Percentiles rank a stretch among this genome's conserved stretches.
phyloP scores from a whole-genome alignment of 2,797 vertebrate species.

The Trichosurus vulpecula region DNA sequence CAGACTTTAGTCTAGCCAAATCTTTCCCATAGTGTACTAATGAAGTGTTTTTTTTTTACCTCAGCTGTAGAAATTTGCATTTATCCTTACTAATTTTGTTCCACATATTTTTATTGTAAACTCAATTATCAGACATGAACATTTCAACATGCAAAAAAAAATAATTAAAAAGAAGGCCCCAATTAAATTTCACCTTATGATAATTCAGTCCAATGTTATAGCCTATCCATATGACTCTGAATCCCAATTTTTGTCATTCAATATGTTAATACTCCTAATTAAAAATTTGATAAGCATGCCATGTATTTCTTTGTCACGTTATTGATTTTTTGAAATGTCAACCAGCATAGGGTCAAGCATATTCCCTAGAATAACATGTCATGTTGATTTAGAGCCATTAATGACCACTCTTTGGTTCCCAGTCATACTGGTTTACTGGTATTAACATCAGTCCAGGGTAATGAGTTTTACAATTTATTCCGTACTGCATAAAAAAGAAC shows the following conservation, averaged over 20 bases:
- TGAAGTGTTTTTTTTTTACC: neutral
- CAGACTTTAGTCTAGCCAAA: neutral
- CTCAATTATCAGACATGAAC: neutral
- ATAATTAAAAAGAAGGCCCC: neutral
- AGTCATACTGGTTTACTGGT: neutral
- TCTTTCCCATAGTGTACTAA: neutral
- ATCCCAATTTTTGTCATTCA: neutral
- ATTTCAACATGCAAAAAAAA: neutral
- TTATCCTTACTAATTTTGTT: neutral
- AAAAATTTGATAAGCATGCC: neutral
- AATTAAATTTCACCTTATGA: neutral
- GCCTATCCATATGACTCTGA: neutral
- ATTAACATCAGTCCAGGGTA: neutral
- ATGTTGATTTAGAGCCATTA: neutral
- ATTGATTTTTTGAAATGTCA: neutral
- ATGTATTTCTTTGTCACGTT: neutral
- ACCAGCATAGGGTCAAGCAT: neutral
- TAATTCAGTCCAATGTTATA: neutral
- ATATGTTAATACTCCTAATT: neutral
- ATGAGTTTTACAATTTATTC: neutral
- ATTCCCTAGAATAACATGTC: neutral
- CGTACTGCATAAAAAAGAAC: neutral
- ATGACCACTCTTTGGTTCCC: neutral
- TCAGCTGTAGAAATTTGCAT: neutral
- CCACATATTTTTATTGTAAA: neutral